Base-by-base conservation (phyloP, 2,113 vertebrate genomes). In the Cryptoleucopteryx plumbea region DNA sequence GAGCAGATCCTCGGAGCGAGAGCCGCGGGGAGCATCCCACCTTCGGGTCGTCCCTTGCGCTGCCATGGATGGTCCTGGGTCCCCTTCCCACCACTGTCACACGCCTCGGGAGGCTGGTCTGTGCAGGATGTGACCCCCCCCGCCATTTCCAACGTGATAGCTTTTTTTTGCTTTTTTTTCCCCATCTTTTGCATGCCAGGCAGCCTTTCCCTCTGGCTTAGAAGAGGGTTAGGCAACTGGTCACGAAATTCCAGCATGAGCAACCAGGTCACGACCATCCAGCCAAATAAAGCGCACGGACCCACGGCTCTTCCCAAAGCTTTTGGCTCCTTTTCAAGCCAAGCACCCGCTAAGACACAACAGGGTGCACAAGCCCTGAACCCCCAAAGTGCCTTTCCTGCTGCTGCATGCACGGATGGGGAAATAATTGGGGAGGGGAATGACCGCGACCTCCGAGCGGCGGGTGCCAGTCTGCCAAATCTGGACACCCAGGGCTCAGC, bases 401-500 rank as follows among this genome's bases (percentile, higher is more conserved):
- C 70, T 48, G 31, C 48, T 16, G 8, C 0, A 2, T 16, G 40
- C 55, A 9, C 0, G 0, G 47, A 15, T 5, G 21, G 32, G 50
- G 56, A 34, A 55, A 63, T n/a, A 7, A 59, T 2, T 19, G 22
- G 56, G 91, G 45, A 61, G 26, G 50, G 48, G 43, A 13, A 12
- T 2, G 2, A 6, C 25, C 1, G 1, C 12, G 25, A 31, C 26
- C 43, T 13, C 16, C 4, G 6, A 74, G 32, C 1, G 1, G 22
- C 2, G 3, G 8, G 4, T 13, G 47, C n/a, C 67, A 17, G 0
- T 6, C 16, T 23, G 31, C 53, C 31, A 21, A 27, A 74, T 3
- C 36, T 4, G 13, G n/a, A 2, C 17, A 20, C 7, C 16, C 79
- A 5, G 16, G 22, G 19, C 55, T 27, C 21, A 32, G 58, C 19